phyloP scores from a whole-genome alignment of 1,140 invertebrate species.

The Zaprionus tsacasi region DNA sequence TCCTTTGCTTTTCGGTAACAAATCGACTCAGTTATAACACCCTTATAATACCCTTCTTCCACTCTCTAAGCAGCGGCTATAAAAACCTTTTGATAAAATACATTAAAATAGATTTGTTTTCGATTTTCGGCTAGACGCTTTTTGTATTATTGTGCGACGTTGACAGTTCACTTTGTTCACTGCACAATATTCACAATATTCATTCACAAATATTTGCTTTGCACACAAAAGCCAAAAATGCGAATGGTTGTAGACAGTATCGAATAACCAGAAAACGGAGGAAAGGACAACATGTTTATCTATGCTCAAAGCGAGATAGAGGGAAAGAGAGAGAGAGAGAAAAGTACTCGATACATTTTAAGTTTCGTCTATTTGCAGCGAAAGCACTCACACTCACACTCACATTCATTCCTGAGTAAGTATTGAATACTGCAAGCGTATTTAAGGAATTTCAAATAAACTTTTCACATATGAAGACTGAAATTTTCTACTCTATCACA shows the following conservation, averaged over 20 bases:
- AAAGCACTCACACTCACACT: background rate
- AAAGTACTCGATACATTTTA: background rate
- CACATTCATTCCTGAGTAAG: background rate
- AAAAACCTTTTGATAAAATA: background rate
- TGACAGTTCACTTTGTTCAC: slow-evolving; percentile 20
- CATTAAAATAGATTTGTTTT: slow-evolving; percentile 14
- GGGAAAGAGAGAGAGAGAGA: background rate
- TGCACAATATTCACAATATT: slow-evolving; percentile 27
- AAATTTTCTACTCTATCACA: background rate
- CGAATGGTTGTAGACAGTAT: background rate
- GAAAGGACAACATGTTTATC: slow-evolving; percentile 8
- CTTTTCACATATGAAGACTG: background rate
- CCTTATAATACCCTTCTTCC: no score
- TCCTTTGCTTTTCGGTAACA: no score
- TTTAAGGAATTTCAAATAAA: background rate
- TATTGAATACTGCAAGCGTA: background rate
- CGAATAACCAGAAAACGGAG: slow-evolving; percentile 2
- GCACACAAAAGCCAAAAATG: slow-evolving; percentile 17
- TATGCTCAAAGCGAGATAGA: background rate
- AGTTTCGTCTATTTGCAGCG: slow-evolving; percentile 1
- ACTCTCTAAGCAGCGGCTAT: no score
- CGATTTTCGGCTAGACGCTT: background rate
- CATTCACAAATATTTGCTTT: slow-evolving; percentile 21
- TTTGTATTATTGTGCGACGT: slow-evolving; percentile 7
- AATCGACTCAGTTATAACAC: no score